Evolutionary conservation across 2,888 invertebrate genomes (phyloP), one percentile per base, ranked within the genome.

Genomic region (Linnaemya vulpina): DNA sequence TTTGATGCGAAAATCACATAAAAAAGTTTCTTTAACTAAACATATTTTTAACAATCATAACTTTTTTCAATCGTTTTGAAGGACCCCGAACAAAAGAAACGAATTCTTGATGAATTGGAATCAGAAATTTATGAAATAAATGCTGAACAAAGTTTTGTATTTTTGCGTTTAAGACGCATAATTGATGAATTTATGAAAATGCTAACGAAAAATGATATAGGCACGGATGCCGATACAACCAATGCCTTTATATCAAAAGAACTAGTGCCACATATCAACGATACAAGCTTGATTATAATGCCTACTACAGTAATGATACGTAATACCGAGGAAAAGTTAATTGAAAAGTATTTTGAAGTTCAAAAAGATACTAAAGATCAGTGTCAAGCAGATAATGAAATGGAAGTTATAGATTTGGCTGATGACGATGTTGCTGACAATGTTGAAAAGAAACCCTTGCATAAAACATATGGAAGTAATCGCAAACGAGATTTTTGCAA

Each of bases 101-200:
- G 89, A 17, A 89, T 89, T 51, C 81, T 92, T 13, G 89, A 90
- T n/a, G 92, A 92, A 71, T 82, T 92, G 77, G 91, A 92, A 86
- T 78, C 87, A 15, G 92, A 92, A 87, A 90, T 92, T 17, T 90
- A 88, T 51, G 91, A 92, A 84, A 92, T 92, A 13, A 92, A 92
- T 85, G 90, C 90, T 1, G 92, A 92, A 62, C 91, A 92, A 67
- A 89, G 89, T 67, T 90, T 84, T 67, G 76, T 92, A 3, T 82
- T 92, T 76, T 38, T 90, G 62, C 89, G 89, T 2, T 53, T 92
- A 1, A 88, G 90, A 25, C 89, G 90, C 1, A 82, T 88, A 8
- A 84, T 92, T 40, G 89, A 91, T 7, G 84, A 87, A 11, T 92
- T 91, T 71, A 89, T 88, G 51, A 89, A 89, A 63, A 88, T 88